These are phyloP conservation scores for Lasioglossum zephyrum DNA, from an alignment of 2,888 invertebrate species.

Conservation along the genomic window DNA sequence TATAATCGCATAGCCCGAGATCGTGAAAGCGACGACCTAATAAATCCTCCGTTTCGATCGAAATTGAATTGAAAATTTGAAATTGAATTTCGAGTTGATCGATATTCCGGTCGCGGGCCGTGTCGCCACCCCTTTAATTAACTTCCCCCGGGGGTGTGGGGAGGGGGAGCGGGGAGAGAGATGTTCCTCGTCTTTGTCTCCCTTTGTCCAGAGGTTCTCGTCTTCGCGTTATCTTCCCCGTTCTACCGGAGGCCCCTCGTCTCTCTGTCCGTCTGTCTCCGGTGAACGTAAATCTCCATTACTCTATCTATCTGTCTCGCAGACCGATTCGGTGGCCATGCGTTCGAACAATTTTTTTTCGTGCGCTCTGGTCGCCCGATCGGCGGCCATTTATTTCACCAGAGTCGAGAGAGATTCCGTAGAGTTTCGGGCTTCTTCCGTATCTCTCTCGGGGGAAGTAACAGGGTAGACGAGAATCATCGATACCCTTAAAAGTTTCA, in stretches of 20 bases:
- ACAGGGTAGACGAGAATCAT: constrained; percentile 44
- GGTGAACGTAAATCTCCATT: constrained; percentile 37
- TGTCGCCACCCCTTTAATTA: constrained; percentile 40
- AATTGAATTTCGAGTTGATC: constrained; percentile 55
- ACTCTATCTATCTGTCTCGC: constrained; percentile 14
- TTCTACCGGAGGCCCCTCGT: neutral
- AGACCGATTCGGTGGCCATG: neutral
- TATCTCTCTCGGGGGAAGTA: neutral
- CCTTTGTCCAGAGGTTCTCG: constrained; percentile 6
- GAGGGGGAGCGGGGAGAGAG: neutral
- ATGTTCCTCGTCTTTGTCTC: neutral
- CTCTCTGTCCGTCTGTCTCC: neutral
- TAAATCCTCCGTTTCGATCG: constrained; percentile 58
- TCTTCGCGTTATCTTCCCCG: constrained; percentile 10
- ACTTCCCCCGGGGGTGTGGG: constrained; percentile 22
- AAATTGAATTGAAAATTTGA: constrained; percentile 51
- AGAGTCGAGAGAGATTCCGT: neutral
- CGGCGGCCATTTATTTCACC: neutral
- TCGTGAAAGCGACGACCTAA: constrained; percentile 49
- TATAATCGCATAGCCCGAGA: constrained; percentile 68
- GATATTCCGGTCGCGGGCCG: constrained; percentile 52
- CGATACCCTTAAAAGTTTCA: constrained; percentile 55
- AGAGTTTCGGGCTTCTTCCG: neutral
- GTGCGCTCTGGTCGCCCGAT: neutral
- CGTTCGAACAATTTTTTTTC: neutral